Base-by-base conservation (phyloP, 2,888 invertebrate genomes). In the Phlogophora meticulosa region DNA sequence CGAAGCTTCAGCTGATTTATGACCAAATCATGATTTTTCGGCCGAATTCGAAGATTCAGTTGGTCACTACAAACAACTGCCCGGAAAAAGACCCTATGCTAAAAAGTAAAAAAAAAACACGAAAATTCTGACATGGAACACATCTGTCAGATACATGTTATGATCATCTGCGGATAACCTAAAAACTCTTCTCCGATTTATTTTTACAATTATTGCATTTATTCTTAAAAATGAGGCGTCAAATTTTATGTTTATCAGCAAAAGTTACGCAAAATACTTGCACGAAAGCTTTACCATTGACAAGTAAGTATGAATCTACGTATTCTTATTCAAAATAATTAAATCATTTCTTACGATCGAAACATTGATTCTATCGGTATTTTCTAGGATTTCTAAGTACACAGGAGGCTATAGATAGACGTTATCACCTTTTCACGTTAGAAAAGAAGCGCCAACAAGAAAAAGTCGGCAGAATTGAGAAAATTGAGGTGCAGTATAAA, bases 391-490 rank as follows among this genome's bases (percentile, higher is more conserved):
- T 85, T 78, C 71, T 95, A 45, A 95, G 96, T 60, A 96, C 93
- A 55, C 93, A 93, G 59, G 96, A 96, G 65, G 95, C 95, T 15
- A 91, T 94, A 59, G 93, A 95, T 60, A 94, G 96, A 32, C 97
- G 97, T 62, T 97, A 97, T 91, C 96, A 97, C 57, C 87, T 99
- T 15, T 99, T 99, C 88, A 94, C 96, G 4, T 89, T 97, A 46
- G 99, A 99, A 89, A 96, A 97, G 86, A 96, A 97, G 74, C 96
- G 97, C 0, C 99, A 99, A 89, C 88, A 92, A 49, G 96, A 97
- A 38, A 93, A 96, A 15, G 96, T 99, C 11, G 98, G 98, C 0
- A 96, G 99, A 86, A 96, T 99, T 68, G 98, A 99, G 87, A 99
- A 99, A 95, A 98, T 99, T 62, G 97, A 98, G 92, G 98, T 99